These are phyloP conservation scores for Physeter macrocephalus DNA, from an alignment of 2,113 vertebrate genomes.

Conservation along the genomic window DNA sequence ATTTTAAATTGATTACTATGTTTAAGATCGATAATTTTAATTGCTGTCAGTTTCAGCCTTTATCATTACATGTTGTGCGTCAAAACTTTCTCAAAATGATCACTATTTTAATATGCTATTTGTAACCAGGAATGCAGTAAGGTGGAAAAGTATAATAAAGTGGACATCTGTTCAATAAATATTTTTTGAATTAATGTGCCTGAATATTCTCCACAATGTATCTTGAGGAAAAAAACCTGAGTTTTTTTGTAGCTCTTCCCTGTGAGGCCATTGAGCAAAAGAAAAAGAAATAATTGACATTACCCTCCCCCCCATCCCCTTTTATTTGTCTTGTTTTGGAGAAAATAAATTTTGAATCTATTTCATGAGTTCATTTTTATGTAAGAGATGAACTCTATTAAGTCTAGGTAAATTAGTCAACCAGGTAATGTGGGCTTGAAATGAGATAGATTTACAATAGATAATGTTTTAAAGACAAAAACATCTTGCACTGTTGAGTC, in stretches of 20 bases:
- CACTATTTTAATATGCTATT: background rate
- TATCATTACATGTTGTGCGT: background rate
- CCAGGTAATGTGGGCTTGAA: background rate
- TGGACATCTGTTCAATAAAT: too few relatives aligned
- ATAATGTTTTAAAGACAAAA: background rate
- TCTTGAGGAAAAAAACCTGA: background rate
- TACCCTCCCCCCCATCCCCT: fast-evolving
- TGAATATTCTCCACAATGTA: background rate
- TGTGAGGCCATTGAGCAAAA: background rate
- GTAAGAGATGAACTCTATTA: background rate
- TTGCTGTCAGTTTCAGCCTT: background rate
- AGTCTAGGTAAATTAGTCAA: constrained; percentile 13
- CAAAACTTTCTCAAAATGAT: background rate
- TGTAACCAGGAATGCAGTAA: background rate
- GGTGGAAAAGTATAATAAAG: background rate
- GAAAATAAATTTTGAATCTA: background rate
- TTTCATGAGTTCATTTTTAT: background rate
- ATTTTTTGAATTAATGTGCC: background rate
- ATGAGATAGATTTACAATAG: background rate
- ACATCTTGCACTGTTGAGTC: background rate
- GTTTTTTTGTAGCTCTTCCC: background rate
- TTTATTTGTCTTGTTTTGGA: background rate
- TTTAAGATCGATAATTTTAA: background rate
- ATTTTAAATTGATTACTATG: background rate
- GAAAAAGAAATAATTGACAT: background rate